Evolutionary conservation across 2,888 invertebrate species (phyloP).

Genomic region (Rotaria macrura): DNA sequence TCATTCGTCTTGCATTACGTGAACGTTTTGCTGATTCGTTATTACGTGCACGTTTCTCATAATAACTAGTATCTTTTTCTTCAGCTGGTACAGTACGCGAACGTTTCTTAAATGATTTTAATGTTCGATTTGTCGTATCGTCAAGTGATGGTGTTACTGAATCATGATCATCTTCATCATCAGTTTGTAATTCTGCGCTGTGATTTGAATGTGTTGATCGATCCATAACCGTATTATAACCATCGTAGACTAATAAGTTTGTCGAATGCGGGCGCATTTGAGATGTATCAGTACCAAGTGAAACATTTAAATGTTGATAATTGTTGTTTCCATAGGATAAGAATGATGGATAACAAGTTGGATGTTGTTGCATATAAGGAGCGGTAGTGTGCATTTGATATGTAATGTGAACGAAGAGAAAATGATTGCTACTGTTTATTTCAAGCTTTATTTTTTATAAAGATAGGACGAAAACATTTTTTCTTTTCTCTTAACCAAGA

Average conservation of each 20-base stretch:
- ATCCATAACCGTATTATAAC: no score
- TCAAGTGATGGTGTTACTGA: not conserved
- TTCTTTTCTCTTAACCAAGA: not conserved
- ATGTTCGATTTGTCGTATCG: not conserved
- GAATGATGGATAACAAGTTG: no score
- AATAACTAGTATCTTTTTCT: not conserved
- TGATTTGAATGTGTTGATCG: no score
- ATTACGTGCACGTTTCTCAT: not conserved
- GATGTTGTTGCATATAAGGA: no score
- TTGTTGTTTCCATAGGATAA: no score
- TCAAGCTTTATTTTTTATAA: not conserved
- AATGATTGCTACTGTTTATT: not conserved
- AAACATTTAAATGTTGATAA: not conserved
- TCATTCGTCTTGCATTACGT: not conserved
- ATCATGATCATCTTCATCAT: no score
- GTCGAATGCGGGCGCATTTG: not conserved
- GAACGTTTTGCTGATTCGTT: not conserved
- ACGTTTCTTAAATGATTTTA: not conserved
- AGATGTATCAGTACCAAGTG: not conserved
- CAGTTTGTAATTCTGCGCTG: no score
- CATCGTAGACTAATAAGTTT: no score
- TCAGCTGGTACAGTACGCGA: not conserved
- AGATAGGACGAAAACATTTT: not conserved
- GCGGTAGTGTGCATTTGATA: not conserved
- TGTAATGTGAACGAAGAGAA: not conserved